phyloP scores from a whole-genome alignment of 37 sponge, comb jelly and placozoan genomes.

The Dysidea cf. avara region DNA sequence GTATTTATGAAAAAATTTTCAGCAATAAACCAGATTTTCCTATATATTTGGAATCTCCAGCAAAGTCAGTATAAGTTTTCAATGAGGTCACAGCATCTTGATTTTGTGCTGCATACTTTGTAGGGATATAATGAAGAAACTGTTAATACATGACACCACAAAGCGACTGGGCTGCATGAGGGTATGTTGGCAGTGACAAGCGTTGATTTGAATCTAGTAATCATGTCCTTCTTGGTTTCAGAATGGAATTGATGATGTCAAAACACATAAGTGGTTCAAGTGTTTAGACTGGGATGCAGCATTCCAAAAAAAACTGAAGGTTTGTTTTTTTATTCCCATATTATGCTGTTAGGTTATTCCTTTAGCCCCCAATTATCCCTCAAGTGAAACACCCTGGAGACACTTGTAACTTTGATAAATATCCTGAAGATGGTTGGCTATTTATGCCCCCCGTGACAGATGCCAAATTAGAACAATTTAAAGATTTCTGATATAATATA shows the following conservation, averaged over 20 bases:
- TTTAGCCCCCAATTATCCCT: constrained; percentile 81
- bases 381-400: constrained; percentile 81
- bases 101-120: no score
- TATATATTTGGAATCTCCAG: constrained; percentile 53
- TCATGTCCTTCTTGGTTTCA: constrained; percentile 24
- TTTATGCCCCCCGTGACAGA: constrained; percentile 69
- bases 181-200: constrained; percentile 33
- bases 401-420: constrained; percentile 87
- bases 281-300: constrained; percentile 88
- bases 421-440: constrained; percentile 92
- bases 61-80: constrained; percentile 33
- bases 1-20: constrained; percentile 93
- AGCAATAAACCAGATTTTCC: constrained; percentile 84
- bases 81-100: no score
- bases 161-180: constrained; percentile 79
- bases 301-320: no score
- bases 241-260: constrained; percentile 86
- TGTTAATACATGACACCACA: constrained; percentile 77
- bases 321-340: no score
- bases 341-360: no score
- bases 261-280: constrained; percentile 90
- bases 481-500: constrained; percentile 72
- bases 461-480: constrained; percentile 53
- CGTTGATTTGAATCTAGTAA: neutral
- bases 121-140: constrained; percentile 81